Evolutionary conservation across 2,888 invertebrate species (phyloP).

Genomic region (Phengaris alcon): DNA sequence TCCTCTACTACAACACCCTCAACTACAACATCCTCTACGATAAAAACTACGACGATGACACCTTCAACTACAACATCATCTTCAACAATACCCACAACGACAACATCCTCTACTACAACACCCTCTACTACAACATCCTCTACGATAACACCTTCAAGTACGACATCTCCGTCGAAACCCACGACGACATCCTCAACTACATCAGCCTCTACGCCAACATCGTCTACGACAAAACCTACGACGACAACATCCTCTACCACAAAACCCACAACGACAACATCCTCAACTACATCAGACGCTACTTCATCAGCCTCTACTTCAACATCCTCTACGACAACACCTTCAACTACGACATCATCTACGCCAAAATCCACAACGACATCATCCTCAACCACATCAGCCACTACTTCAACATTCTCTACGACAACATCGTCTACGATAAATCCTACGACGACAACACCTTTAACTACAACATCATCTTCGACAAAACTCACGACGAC

Average conservation of each 20-base stretch:
- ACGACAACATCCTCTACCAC: background rate
- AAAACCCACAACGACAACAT: background rate
- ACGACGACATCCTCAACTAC: background rate
- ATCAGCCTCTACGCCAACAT: background rate
- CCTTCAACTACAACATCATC: slow-evolving; percentile 4
- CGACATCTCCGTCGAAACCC: background rate
- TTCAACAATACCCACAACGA: background rate
- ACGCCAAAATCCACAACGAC: background rate
- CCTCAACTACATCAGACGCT: too few species aligned
- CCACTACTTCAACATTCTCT: background rate
- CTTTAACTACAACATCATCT: background rate
- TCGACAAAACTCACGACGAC: background rate
- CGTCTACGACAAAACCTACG: background rate
- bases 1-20: too few species aligned
- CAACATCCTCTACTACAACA: background rate
- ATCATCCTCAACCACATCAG: background rate
- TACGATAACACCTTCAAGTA: background rate
- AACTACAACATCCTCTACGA: background rate
- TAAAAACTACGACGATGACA: background rate
- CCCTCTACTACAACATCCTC: background rate
- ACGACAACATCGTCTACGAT: background rate
- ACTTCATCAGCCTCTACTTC: too few species aligned
- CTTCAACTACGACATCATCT: background rate
- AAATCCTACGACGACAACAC: background rate
- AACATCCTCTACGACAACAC: background rate